Conservation (phyloP, 2,113 vertebrate genomes). For the Fregetta grallaria region DNA sequence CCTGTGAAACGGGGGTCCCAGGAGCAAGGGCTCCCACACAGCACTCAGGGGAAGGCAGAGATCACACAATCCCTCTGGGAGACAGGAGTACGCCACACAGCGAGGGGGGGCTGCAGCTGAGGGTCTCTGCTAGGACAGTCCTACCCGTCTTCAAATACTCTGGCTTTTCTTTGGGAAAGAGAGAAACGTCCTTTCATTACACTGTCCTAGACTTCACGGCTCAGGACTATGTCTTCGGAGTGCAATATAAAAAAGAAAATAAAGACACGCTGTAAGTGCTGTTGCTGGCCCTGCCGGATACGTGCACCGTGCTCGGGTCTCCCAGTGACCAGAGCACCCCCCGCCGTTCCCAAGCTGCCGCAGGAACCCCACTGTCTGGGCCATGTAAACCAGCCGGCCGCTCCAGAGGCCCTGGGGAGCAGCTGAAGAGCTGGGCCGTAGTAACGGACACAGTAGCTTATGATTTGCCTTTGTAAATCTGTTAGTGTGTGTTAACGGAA, state of each 20-base stretch:
- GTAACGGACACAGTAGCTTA: conserved; percentile 3
- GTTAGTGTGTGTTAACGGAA: conserved; percentile 50
- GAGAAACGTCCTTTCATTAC: neutral
- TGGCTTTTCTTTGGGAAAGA: conserved; percentile 32
- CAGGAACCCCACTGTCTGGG: neutral
- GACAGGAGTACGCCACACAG: neutral
- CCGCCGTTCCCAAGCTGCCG: neutral
- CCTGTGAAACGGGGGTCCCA: neutral
- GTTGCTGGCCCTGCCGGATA: neutral
- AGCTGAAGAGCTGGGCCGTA: neutral
- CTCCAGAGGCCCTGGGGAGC: neutral
- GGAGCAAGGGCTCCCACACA: neutral
- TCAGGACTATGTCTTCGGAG: neutral
- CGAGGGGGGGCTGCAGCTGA: neutral
- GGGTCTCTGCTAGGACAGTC: neutral
- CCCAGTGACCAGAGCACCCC: neutral
- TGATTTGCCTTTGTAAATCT: neutral
- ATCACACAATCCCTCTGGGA: neutral
- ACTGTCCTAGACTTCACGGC: neutral
- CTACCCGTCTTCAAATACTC: neutral
- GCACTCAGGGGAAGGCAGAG: neutral
- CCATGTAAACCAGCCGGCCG: neutral
- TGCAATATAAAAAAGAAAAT: conserved; percentile 25
- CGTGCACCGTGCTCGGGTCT: neutral
- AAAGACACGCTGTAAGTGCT: neutral